These are phyloP conservation scores for Leptinotarsa texana DNA, from an alignment of 1,140 invertebrate genomes.

Conservation along the genomic window DNA sequence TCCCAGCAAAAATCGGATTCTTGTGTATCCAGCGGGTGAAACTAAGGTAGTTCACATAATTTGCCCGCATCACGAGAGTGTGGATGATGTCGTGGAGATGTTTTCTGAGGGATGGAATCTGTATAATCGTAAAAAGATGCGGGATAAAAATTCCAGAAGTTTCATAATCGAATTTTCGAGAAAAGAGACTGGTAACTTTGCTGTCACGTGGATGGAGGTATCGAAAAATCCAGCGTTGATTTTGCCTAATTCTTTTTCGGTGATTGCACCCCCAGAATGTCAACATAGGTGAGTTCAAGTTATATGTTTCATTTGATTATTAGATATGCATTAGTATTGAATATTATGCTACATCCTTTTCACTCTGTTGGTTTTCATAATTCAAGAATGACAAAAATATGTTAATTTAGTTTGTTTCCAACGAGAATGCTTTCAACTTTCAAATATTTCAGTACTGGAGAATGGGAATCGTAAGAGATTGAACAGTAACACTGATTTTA, in stretches of 20 bases:
- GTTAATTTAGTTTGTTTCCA: no score
- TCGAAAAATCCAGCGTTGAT: slow-evolving; percentile 67
- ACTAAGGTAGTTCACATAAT: slow-evolving; percentile 65
- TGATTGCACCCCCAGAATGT: slow-evolving; percentile 67
- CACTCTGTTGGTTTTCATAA: no score
- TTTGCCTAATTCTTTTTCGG: slow-evolving; percentile 61
- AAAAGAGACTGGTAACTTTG: slow-evolving; percentile 70
- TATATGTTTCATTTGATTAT: no score
- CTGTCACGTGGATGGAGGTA: slow-evolving; percentile 78
- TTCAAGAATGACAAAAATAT: no score
- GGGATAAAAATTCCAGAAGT: slow-evolving; percentile 63
- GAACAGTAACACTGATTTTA: not conserved
- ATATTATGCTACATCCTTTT: no score
- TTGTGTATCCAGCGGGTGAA: slow-evolving; percentile 71
- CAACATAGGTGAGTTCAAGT: slow-evolving; percentile 65
- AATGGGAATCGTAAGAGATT: not conserved
- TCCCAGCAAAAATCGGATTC: slow-evolving; percentile 70
- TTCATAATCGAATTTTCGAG: slow-evolving; percentile 74
- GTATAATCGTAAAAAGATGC: slow-evolving; percentile 55
- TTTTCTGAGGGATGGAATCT: slow-evolving; percentile 76
- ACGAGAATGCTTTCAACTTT: no score
- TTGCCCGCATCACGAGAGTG: slow-evolving; percentile 61
- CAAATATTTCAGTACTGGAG: not conserved
- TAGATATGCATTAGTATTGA: no score
- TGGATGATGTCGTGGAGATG: slow-evolving; percentile 64